Evolutionary conservation across 2,797 vertebrate genomes (phyloP), one percentile per base, ranked within the genome.

Genomic region (Acanthurus tractus): DNA sequence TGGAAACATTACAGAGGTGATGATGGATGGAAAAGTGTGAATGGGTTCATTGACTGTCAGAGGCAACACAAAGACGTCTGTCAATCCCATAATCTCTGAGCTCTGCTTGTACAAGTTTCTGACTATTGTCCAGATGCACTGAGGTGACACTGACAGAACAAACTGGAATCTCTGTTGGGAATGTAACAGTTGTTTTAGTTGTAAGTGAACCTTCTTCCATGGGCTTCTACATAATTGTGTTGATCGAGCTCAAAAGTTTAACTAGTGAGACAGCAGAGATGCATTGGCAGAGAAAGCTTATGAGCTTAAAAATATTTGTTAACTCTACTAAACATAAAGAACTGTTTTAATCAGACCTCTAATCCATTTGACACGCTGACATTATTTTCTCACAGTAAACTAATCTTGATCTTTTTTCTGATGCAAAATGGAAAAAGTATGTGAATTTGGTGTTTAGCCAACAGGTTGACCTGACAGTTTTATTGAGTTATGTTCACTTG

Each of bases 21-120:
- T 86, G 81, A 86, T 66, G 49, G 81, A 88, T 79, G 74, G 67
- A 83, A 75, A 82, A 36, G 77, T 81, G 84, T 72, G 63, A 87
- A 83, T 45, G 64, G 59, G 50, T 79, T 79, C 83, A 79, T 83
- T 72, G 34, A 55, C 42, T 74, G 29, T 82, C 63, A 56, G n/a
- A 61, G 54, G 77, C 70, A 50, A 49, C 70, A 68, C 52, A 25
- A 48, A 70, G 52, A 80, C 52, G 44, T 52, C 17, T 29, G 61
- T 59, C 25, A 15, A 57, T 77, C 54, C 48, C 34, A 42, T 76
- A 62, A 83, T 76, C 38, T 67, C 36, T 6, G 14, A 57, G 40
- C 56, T 81, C 18, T 72, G 44, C 54, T 76, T 85, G 55, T 59
- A 61, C 8, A 65, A 59, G 22, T 78, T 20, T 53, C 18, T 42